Evolutionary conservation across 2,113 vertebrate species (phyloP).

Genomic region (Polypterus bichir): DNA sequence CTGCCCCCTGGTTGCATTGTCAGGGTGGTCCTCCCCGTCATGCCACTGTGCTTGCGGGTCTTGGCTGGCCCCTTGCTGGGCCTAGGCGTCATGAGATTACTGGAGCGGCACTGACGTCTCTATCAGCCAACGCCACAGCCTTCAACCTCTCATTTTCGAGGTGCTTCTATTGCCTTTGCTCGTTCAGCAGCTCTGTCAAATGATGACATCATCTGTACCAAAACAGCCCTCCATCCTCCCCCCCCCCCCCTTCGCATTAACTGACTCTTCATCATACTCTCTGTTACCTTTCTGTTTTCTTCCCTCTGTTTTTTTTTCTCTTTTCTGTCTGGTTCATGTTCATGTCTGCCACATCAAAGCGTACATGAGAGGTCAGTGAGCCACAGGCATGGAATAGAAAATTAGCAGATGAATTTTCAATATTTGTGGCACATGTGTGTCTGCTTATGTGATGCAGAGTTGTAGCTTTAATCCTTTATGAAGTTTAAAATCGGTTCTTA

Average conservation of each 20-base stretch:
- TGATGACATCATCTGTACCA: conserved; percentile 78
- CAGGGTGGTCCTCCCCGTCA: conserved; percentile 83
- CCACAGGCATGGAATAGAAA: conserved; percentile 79
- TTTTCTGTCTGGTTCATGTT: conserved; percentile 50
- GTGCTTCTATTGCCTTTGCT: conserved; percentile 28
- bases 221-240: conserved; percentile 20
- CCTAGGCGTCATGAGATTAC: conserved; percentile 76
- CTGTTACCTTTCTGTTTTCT: conserved; percentile 66
- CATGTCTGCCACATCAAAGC: conserved; percentile 91
- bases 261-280: conserved; percentile 39
- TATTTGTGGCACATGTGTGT: conserved; percentile 14
- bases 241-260: conserved; percentile 26
- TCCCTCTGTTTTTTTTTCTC: conserved; percentile 33
- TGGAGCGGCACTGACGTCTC: conserved; percentile 82
- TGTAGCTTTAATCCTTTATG: no score
- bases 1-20: conserved; percentile 60
- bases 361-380: conserved; percentile 87
- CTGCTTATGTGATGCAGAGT: conserved; percentile 49
- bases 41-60: conserved; percentile 60
- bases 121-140: conserved; percentile 68
- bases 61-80: conserved; percentile 65
- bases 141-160: conserved; percentile 43
- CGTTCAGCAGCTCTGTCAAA: conserved; percentile 75
- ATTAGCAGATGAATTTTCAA: conserved; percentile 54
- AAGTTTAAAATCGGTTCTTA: no score